Conservation (phyloP, 1,140 invertebrate species). For the Drosophila parvula region DNA sequence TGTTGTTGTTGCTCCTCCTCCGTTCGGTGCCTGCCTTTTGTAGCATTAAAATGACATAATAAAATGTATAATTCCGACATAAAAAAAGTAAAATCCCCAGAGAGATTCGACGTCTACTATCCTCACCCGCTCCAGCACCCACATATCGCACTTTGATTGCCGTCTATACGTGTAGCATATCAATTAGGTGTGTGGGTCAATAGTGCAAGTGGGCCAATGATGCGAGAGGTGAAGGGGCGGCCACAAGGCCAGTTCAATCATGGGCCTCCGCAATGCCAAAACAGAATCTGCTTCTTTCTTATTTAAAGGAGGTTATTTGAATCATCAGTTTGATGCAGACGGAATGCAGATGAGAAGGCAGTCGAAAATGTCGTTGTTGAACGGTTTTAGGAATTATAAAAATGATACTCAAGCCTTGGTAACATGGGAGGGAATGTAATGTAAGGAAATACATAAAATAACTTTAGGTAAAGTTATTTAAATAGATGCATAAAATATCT, state of each 20-base stretch:
- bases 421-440: no score
- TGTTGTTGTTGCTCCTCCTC: constrained; percentile 8
- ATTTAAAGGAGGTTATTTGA: constrained; percentile 15
- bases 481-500: no score
- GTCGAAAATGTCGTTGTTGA: neutral
- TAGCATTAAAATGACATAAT: constrained; percentile 71
- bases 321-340: constrained; percentile 2
- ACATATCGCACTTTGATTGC: constrained; percentile 56
- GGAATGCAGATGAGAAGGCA: neutral
- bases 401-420: neutral
- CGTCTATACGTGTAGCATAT: constrained; percentile 63
- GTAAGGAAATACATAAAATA: no score
- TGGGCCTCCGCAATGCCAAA: constrained; percentile 11
- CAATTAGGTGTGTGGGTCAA: constrained; percentile 75
- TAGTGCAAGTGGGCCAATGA: constrained; percentile 60
- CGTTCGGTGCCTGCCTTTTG: constrained; percentile 29
- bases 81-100: constrained; percentile 65
- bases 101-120: constrained; percentile 47
- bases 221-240: constrained; percentile 22
- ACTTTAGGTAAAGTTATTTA: no score
- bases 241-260: constrained; percentile 11
- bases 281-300: constrained; percentile 14
- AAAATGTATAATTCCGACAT: constrained; percentile 78
- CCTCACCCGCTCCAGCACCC: neutral
- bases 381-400: neutral